phyloP scores from a whole-genome alignment of 2,888 invertebrate genomes.

The Lamellibrachia columna region DNA sequence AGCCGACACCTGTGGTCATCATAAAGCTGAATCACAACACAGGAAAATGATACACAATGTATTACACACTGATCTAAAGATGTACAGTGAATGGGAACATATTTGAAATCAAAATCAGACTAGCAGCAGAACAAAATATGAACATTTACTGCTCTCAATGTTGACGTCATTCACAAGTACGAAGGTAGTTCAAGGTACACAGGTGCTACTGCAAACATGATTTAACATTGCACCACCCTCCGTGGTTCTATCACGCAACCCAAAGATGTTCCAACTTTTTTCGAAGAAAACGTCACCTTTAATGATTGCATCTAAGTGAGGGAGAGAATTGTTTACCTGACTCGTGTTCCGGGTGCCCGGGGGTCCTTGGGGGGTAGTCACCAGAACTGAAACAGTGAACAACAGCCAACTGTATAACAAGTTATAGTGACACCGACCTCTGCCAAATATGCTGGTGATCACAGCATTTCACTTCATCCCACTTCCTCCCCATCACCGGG shows the following conservation, averaged over 20 bases:
- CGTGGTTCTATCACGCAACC: background rate
- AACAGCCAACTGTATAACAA: background rate
- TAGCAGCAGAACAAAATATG: background rate
- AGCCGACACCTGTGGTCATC: background rate
- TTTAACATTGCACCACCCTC: background rate
- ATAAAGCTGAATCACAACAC: background rate
- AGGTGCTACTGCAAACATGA: background rate
- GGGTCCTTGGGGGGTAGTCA: slow-evolving; percentile 37
- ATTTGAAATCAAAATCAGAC: background rate
- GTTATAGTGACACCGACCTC: background rate
- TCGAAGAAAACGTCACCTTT: background rate
- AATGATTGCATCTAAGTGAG: background rate
- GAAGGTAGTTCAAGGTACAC: background rate
- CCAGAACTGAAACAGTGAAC: slow-evolving; percentile 31
- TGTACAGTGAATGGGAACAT: background rate
- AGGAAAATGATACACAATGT: background rate
- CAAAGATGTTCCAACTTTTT: background rate
- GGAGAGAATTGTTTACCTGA: slow-evolving; percentile 28
- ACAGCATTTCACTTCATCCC: no score
- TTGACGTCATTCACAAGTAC: background rate
- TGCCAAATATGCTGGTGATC: background rate
- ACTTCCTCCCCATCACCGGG: no score
- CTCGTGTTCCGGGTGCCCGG: slow-evolving; percentile 34
- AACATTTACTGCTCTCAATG: background rate
- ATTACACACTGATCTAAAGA: background rate